Conservation (phyloP, 2,113 vertebrate genomes). For the Mystacornis crossleyi region DNA sequence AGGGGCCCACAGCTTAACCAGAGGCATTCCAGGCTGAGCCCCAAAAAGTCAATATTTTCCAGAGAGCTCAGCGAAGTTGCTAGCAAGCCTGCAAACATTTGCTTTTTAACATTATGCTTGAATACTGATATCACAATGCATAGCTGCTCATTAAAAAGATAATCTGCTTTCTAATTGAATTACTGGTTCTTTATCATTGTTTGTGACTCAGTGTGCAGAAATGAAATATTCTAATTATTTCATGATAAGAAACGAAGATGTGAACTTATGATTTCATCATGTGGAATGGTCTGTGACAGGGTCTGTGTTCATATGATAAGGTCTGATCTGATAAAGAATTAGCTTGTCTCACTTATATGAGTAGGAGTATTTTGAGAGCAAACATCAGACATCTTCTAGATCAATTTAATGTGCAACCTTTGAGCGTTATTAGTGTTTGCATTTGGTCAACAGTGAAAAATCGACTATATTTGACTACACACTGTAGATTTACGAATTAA, state of each 20-base stretch:
- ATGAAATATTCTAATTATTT: slow-evolving; percentile 30
- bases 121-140: neutral
- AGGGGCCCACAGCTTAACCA: neutral
- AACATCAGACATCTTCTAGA: neutral
- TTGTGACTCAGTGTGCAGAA: neutral
- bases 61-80: neutral
- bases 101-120: neutral
- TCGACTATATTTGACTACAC: neutral
- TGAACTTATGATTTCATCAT: neutral
- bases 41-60: neutral
- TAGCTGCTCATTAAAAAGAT: neutral
- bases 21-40: neutral
- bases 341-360: neutral
- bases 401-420: neutral
- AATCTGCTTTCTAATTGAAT: slow-evolving; percentile 29
- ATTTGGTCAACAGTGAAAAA: neutral
- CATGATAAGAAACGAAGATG: neutral
- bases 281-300: neutral
- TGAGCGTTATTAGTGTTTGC: neutral
- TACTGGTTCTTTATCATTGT: neutral
- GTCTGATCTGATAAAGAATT: neutral
- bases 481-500: neutral
- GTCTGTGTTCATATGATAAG: neutral
- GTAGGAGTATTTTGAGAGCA: neutral
- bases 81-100: neutral